phyloP scores from a whole-genome alignment of 2,888 invertebrate species.

The Zygaena filipendulae region DNA sequence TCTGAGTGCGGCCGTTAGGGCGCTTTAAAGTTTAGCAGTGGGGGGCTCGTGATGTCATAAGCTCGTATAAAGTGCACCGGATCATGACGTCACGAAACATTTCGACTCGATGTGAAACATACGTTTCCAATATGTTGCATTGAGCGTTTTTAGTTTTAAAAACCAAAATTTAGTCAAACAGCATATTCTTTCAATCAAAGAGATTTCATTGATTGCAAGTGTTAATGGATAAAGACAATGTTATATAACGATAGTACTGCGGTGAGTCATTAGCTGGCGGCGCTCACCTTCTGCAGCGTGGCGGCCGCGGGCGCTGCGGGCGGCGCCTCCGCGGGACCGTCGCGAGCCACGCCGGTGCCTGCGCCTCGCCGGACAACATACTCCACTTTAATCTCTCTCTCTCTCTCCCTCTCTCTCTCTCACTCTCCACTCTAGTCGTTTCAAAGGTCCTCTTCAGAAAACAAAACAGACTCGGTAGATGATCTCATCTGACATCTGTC shows the following conservation, averaged over 20 bases:
- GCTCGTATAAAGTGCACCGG: too few relatives aligned
- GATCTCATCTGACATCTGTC: too few relatives aligned
- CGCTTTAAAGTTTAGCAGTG: too few relatives aligned
- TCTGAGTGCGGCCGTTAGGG: too few relatives aligned
- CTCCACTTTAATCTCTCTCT: slow-evolving; percentile 19
- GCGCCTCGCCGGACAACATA: slow-evolving; percentile 30
- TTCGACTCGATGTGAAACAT: too few relatives aligned
- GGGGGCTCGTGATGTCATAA: too few relatives aligned
- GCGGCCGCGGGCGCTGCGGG: slow-evolving; percentile 26
- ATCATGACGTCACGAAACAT: too few relatives aligned
- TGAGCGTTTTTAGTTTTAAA: background rate
- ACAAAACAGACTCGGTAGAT: too few relatives aligned
- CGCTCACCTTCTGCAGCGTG: slow-evolving; percentile 43
- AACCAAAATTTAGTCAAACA: background rate
- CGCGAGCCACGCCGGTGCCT: slow-evolving; percentile 18
- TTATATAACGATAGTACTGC: background rate
- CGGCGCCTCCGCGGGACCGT: slow-evolving; percentile 1
- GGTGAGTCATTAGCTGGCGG: too few relatives aligned
- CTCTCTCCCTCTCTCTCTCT: slow-evolving; percentile 3
- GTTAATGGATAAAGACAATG: background rate
- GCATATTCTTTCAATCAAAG: background rate
- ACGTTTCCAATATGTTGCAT: background rate
- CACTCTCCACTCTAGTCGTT: too few relatives aligned
- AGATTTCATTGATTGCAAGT: too few relatives aligned
- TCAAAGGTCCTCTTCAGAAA: too few relatives aligned